Evolutionary conservation across 2,888 invertebrate genomes (phyloP), one percentile per base, ranked within the genome.

Genomic region (Harmothoe impar): DNA sequence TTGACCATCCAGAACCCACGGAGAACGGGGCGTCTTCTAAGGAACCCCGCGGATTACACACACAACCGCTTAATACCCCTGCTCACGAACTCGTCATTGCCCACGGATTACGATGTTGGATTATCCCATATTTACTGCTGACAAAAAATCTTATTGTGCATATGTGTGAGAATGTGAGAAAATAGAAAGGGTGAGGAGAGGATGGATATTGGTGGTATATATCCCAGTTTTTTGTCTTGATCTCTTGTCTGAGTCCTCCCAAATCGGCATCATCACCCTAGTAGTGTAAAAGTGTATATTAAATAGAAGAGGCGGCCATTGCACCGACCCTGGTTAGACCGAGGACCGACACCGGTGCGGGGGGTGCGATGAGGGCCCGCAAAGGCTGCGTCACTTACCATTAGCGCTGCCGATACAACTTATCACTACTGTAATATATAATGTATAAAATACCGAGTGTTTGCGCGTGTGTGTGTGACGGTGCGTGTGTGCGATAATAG

Each of bases 111-210:
- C 43, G 81, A 81, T 12, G 10, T 20, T 81, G 81, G 81, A 81
- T n/a, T 81, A 81, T 25, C 81, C 81, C 35, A 35, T 81, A n/a
- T 81, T 81, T 81, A 81, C 81, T 81, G 81, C 81, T 81, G 81
- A 81, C 81, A 35, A 81, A 43, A n/a, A 43, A 43, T 43, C 81
- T 81, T 33, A 23, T 17, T 81, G 81, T 81, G 81, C 35, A 72
- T 72, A 72, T 72, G 31, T 72, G 72, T 72, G 72, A 25, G 29
- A 72, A 72, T 15, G 31, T 1, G 20, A 62, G 62, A 62, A 20
- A 52, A 52, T 15, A 52, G 10, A n/a, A 43, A 43, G 43, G 43
- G 43, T 43, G n/a, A 62, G 43, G n/a, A 43, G 43, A 43, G 43
- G 43, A 43, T 43, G 43, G 43, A 43, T 43, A 43, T 43, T 7